Percentiles rank a stretch among this genome's conserved stretches.
phyloP scores from a whole-genome alignment of 2,797 vertebrate species.

The Triplophysa bombifrons region DNA sequence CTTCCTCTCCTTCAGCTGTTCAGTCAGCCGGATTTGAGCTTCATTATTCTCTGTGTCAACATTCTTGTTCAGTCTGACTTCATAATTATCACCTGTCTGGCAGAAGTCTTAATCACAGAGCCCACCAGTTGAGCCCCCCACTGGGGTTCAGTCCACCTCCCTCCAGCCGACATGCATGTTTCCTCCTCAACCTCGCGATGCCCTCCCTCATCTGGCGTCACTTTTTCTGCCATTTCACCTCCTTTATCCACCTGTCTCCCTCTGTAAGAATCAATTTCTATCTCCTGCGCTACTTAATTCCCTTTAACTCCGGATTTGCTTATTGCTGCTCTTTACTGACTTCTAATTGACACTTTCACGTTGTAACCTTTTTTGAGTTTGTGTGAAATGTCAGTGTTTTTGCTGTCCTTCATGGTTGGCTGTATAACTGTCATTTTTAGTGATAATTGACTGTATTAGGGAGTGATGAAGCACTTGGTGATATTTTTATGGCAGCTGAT shows the following conservation, averaged over 20 bases:
- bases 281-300: constrained; percentile 18
- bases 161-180: constrained; percentile 10
- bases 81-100: constrained; percentile 72
- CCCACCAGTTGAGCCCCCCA: constrained; percentile 60
- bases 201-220: constrained; percentile 31
- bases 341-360: constrained; percentile 15
- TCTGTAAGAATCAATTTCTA: constrained; percentile 7
- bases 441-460: constrained; percentile 8
- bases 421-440: neutral
- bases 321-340: constrained; percentile 6
- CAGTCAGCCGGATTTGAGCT: neutral
- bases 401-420: neutral
- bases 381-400: constrained; percentile 18
- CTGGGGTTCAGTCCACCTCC: constrained; percentile 34
- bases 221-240: constrained; percentile 26
- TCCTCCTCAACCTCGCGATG: constrained; percentile 30
- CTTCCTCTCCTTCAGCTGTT: neutral
- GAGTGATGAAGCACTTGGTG: neutral
- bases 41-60: constrained; percentile 22
- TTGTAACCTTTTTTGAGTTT: constrained; percentile 15
- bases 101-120: constrained; percentile 70
- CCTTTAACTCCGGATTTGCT: constrained; percentile 16
- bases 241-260: constrained; percentile 45
- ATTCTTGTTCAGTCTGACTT: constrained; percentile 51
- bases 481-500: constrained; percentile 1